These are phyloP conservation scores for Ibidorhyncha struthersii DNA, from an alignment of 2,113 vertebrate genomes.

Conservation along the genomic window DNA sequence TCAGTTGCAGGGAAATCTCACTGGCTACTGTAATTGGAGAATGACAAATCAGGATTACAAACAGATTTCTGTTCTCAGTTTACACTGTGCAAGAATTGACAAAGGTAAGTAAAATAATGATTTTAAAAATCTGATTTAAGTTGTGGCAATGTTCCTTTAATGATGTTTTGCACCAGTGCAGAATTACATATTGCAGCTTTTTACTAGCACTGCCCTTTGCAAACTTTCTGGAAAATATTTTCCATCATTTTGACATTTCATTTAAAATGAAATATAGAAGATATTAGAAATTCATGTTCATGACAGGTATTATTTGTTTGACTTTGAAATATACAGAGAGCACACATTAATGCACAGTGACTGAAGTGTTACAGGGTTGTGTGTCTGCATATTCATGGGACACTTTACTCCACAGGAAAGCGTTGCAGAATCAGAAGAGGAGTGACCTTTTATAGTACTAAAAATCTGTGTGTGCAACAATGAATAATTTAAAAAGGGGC, in stretches of 20 bases:
- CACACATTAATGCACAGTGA: conserved; percentile 78
- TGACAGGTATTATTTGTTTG: conserved; percentile 85
- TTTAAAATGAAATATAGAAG: conserved; percentile 84
- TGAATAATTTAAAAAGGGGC: conserved; percentile 72
- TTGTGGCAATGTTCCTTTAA: conserved; percentile 10
- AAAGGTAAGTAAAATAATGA: conserved; percentile 57
- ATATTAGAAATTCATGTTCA: conserved; percentile 81
- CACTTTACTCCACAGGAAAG: conserved; percentile 49
- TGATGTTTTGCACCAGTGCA: neutral
- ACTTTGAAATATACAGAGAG: conserved; percentile 83
- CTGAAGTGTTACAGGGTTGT: conserved; percentile 70
- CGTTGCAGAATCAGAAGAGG: conserved; percentile 46
- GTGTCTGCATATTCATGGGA: conserved; percentile 88
- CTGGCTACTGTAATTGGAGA: neutral
- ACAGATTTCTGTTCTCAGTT: conserved; percentile 54
- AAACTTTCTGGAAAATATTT: conserved; percentile 78
- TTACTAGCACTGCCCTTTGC: conserved; percentile 71
- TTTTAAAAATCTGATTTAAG: conserved; percentile 14
- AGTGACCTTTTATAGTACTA: conserved; percentile 76
- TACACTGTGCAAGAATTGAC: conserved; percentile 6
- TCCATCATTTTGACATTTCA: conserved; percentile 85
- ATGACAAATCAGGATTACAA: conserved; percentile 45
- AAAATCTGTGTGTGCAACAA: conserved; percentile 48
- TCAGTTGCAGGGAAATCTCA: neutral
- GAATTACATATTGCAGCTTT: conserved; percentile 25